These are phyloP conservation scores for Microtus ochrogaster DNA, from an alignment of 2,113 vertebrate genomes.

Conservation along the genomic window DNA sequence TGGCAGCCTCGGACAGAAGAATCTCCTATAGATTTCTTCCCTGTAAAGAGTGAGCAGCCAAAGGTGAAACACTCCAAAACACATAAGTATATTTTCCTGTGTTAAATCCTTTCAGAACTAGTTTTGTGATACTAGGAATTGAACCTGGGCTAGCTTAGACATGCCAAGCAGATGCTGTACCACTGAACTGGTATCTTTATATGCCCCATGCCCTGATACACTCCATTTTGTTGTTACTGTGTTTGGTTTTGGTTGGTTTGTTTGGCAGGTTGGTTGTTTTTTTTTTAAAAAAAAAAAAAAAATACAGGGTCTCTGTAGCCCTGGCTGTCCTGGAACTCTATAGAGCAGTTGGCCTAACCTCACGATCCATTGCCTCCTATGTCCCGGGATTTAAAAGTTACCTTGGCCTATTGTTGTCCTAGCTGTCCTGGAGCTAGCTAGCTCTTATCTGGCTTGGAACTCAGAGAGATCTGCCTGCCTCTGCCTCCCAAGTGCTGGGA, in stretches of 20 bases:
- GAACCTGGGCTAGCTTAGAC: background rate
- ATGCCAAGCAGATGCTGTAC: background rate
- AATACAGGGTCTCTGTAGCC: too few relatives aligned
- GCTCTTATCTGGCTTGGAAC: too few relatives aligned
- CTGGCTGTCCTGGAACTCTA: too few relatives aligned
- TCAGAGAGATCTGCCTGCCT: too few relatives aligned
- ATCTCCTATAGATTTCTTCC: conserved; percentile 10
- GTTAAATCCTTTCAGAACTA: background rate
- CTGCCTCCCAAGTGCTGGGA: too few relatives aligned
- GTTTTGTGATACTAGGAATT: background rate
- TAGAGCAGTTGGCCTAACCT: too few relatives aligned
- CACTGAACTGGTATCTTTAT: background rate
- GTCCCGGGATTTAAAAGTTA: too few relatives aligned
- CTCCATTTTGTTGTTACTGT: background rate
- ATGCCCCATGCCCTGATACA: background rate
- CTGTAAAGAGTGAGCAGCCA: background rate
- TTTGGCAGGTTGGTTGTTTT: background rate
- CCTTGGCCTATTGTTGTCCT: background rate
- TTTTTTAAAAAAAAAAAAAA: too few relatives aligned
- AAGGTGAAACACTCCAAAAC: conserved; percentile 12
- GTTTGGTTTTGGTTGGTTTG: background rate
- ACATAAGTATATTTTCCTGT: conserved; percentile 7
- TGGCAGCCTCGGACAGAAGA: conserved; percentile 31
- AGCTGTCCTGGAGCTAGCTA: too few relatives aligned
- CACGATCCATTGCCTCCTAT: too few relatives aligned